Evolutionary conservation across 1,140 invertebrate species (phyloP), one percentile per base, ranked within the genome.

Genomic region (Hydropsyche tenuis): DNA sequence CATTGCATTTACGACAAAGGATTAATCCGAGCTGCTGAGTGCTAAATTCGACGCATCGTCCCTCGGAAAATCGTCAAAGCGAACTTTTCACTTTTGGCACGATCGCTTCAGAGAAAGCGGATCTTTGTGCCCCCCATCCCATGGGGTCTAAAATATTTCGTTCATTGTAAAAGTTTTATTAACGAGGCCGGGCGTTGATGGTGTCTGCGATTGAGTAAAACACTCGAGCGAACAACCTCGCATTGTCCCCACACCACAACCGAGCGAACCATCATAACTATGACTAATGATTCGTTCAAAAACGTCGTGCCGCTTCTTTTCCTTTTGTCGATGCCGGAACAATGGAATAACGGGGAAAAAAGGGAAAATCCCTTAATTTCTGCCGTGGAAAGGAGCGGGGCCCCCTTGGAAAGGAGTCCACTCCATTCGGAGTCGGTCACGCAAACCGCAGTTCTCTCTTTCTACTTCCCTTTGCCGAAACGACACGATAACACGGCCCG

Each of bases 261-360:
- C n/a, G 51, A 16, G 22, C 51, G 37, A 2, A 20, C 64, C 64
- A 23, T 16, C 65, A 68, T 68, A 46, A 68, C 65, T 68, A 68
- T 68, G 65, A 68, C 65, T 68, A 68, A 68, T 68, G 65, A 68
- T 68, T 68, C 65, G 23, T 48, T 68, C 65, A 68, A 48, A 43
- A 37, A 37, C 30, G 30, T 37, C 30, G 30, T 37, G 30, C 30
- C 30, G 30, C 42, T 43, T 43, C 63, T 66, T 27, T 68, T 68
- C 23, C 63, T 27, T 48, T 68, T 68, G 65, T 68, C 65, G 65
- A 43, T 48, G 65, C 18, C 30, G 65, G 65, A 68, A 68, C 65
- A 68, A 68, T 68, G 42, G 56, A 6, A n/a, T n/a, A n/a, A n/a
- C n/a, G 56, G n/a, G 56, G 56, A 23, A 14, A 60, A 60, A 60